Evolutionary conservation across 2,113 vertebrate species (phyloP).

Genomic region (Benitochromis conjunctus): DNA sequence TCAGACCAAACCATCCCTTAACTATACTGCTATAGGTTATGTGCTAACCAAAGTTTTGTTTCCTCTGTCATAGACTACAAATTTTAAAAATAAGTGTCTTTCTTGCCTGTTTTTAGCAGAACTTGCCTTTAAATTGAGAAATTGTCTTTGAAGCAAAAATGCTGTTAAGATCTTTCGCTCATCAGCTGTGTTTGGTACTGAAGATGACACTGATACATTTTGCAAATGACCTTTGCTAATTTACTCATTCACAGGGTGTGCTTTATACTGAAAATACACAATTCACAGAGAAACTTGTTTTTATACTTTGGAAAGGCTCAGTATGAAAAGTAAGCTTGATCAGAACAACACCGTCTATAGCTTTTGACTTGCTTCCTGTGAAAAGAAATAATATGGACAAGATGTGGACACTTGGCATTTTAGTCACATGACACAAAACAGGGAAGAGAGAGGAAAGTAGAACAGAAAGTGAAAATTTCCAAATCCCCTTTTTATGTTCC

Average conservation of each 20-base stretch:
- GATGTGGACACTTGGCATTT: not conserved
- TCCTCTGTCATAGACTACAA: not conserved
- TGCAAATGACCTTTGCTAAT: not conserved
- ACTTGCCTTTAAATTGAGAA: not conserved
- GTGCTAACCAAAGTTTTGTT: not conserved
- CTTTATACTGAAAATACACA: not conserved
- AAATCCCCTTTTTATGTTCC: not conserved
- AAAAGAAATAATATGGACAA: not conserved
- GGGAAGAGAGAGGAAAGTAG: not conserved
- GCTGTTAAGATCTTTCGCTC: not conserved
- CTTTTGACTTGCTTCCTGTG: not conserved
- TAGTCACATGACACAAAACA: not conserved
- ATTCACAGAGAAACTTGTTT: not conserved
- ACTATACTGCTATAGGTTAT: not conserved
- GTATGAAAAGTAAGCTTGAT: not conserved
- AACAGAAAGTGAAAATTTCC: not conserved
- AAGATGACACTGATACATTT: not conserved
- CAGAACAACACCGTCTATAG: not conserved
- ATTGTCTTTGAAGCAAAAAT: not conserved
- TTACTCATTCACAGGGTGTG: not conserved
- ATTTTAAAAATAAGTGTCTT: not conserved
- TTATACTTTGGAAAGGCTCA: not conserved
- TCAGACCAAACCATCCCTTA: not conserved
- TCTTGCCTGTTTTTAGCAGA: not conserved
- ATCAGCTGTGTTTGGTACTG: not conserved